Percentiles rank a stretch among this genome's conserved stretches.
phyloP scores from a whole-genome alignment of 2,113 vertebrate species.

The Nanger granti region DNA sequence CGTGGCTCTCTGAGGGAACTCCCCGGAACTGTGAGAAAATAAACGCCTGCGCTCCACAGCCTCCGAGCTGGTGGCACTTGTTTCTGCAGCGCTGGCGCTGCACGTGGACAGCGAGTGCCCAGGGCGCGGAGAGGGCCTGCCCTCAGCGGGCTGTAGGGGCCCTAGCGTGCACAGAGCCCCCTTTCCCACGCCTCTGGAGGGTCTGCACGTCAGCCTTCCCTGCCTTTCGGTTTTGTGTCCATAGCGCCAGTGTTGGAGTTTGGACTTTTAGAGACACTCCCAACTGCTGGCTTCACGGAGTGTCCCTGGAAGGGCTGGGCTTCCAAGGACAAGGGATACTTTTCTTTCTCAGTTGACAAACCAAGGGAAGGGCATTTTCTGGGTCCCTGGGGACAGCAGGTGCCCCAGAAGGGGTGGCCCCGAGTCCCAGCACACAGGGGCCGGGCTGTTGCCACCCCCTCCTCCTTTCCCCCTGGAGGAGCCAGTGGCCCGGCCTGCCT shows the following conservation, averaged over 20 bases:
- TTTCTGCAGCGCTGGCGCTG: fast-evolving
- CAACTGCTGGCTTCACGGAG: not conserved
- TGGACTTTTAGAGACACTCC: not conserved
- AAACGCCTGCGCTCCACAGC: not conserved
- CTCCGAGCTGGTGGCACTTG: fast-evolving
- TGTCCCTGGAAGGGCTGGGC: not conserved
- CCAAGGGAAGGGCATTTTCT: not conserved
- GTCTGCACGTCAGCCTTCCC: not conserved
- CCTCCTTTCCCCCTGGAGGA: not conserved
- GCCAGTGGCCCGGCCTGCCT: not conserved
- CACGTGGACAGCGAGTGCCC: fast-evolving
- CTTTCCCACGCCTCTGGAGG: not conserved
- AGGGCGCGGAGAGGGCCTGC: not conserved
- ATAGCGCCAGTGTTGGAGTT: not conserved
- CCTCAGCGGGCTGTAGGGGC: not conserved
- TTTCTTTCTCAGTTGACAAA: not conserved
- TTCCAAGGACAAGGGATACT: not conserved
- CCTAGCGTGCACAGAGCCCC: fast-evolving
- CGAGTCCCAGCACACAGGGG: not conserved
- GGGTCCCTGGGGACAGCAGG: not conserved
- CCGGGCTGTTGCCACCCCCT: fast-evolving
- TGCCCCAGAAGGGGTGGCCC: not conserved
- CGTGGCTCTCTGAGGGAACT: not conserved
- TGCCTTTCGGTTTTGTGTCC: not conserved
- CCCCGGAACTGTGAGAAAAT: not conserved